Conservation (phyloP, 2,888 invertebrate species). For the Spatulosminthurus flaviceps region DNA sequence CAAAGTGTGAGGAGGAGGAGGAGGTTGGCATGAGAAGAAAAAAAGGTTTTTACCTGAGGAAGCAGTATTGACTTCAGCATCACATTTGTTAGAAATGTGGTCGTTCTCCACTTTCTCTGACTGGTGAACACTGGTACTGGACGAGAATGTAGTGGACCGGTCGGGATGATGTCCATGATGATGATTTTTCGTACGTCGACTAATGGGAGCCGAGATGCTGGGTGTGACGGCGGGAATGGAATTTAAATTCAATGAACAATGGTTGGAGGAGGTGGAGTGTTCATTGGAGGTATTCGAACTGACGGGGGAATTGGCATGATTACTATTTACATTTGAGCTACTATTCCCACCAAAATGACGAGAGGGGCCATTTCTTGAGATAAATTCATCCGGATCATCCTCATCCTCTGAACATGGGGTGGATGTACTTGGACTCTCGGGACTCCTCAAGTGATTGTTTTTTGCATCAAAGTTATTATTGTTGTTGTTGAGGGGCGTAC, state of each 20-base stretch:
- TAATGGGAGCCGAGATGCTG: constrained; percentile 63
- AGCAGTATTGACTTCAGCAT: constrained; percentile 56
- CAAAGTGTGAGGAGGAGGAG: no score
- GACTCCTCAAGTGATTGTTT: constrained; percentile 61
- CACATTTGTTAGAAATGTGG: constrained; percentile 49
- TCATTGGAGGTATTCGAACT: constrained; percentile 50
- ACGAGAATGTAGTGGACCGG: constrained; percentile 40
- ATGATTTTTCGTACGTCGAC: constrained; percentile 59
- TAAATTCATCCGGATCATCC: constrained; percentile 58
- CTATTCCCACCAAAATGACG: constrained; percentile 30
- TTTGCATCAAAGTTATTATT: constrained; percentile 63
- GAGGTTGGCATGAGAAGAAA: no score
- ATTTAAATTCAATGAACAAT: constrained; percentile 54
- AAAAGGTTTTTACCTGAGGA: constrained; percentile 48
- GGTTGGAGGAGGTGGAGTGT: constrained; percentile 39
- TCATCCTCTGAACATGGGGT: constrained; percentile 61
- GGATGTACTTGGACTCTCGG: constrained; percentile 59
- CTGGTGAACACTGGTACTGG: constrained; percentile 23
- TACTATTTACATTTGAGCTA: constrained; percentile 43
- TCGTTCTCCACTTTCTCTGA: constrained; percentile 48
- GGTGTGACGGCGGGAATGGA: constrained; percentile 61
- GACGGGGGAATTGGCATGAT: constrained; percentile 45
- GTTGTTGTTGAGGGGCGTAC: constrained; percentile 42
- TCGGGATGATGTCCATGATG: constrained; percentile 50
- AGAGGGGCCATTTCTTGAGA: constrained; percentile 48